Evolutionary conservation across 2,888 invertebrate species (phyloP).

Genomic region (Drosophila lutescens): DNA sequence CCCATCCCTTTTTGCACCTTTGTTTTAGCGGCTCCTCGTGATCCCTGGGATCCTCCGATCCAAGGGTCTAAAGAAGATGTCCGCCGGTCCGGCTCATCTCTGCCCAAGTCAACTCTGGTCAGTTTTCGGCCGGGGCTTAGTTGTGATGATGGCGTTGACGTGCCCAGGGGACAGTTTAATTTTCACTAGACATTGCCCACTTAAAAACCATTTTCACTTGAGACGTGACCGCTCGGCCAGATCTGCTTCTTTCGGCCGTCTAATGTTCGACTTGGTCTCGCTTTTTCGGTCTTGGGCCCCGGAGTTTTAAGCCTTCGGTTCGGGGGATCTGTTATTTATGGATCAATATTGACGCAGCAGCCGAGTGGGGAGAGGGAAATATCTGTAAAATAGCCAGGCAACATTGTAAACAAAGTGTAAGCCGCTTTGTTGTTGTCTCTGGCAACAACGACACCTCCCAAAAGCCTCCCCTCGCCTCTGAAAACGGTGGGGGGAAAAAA

Average conservation of each 20-base stretch:
- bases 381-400: slow-evolving; percentile 78
- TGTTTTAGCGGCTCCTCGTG: slow-evolving; percentile 26
- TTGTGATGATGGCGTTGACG: slow-evolving; percentile 57
- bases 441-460: slow-evolving; percentile 54
- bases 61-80: slow-evolving; percentile 64
- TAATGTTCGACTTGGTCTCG: slow-evolving; percentile 33
- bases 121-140: slow-evolving; percentile 35
- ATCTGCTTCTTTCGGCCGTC: slow-evolving; percentile 14
- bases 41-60: slow-evolving; percentile 8
- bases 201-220: slow-evolving; percentile 78
- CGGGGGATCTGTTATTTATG: slow-evolving; percentile 69
- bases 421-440: slow-evolving; percentile 61
- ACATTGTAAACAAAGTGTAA: slow-evolving; percentile 79
- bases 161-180: slow-evolving; percentile 79
- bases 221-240: slow-evolving; percentile 70
- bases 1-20: neutral
- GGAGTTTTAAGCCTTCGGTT: slow-evolving; percentile 16
- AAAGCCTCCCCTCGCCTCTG: slow-evolving; percentile 28
- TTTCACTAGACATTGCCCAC: slow-evolving; percentile 76
- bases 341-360: slow-evolving; percentile 76
- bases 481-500: slow-evolving; percentile 31
- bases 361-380: slow-evolving; percentile 35
- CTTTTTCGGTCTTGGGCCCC: slow-evolving; percentile 39
- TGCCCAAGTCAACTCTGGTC: slow-evolving; percentile 11
- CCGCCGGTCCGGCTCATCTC: slow-evolving; percentile 22